Evolutionary conservation across 2,888 invertebrate genomes (phyloP).

Genomic region (Eurytoma californica): DNA sequence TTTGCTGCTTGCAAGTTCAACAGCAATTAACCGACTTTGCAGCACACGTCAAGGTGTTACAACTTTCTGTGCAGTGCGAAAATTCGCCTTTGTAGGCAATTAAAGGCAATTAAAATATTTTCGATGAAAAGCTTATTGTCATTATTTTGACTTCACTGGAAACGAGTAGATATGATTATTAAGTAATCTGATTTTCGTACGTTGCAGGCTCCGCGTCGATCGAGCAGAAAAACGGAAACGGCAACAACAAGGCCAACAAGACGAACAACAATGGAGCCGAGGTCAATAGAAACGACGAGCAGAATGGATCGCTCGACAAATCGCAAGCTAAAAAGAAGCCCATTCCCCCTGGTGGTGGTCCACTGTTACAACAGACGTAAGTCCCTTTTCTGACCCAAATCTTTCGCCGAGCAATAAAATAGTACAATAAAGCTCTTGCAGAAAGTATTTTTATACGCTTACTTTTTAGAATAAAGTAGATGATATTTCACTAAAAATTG

Average conservation of each 20-base stretch:
- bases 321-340: constrained; percentile 71
- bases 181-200: neutral
- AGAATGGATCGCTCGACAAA: constrained; percentile 69
- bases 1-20: neutral
- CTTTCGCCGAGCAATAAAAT: too few species aligned
- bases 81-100: too few species aligned
- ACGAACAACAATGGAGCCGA: constrained; percentile 72
- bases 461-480: too few species aligned
- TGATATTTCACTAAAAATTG: too few species aligned
- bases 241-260: constrained; percentile 68
- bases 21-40: neutral
- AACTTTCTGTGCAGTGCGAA: neutral
- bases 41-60: neutral
- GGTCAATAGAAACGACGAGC: constrained; percentile 72
- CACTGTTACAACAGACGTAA: constrained; percentile 78
- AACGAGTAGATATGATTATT: too few species aligned
- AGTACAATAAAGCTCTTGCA: too few species aligned
- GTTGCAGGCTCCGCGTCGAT: constrained; percentile 71
- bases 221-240: constrained; percentile 72
- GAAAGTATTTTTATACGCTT: too few species aligned
- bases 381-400: neutral
- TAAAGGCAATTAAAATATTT: too few species aligned
- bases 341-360: constrained; percentile 75
- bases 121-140: too few species aligned
- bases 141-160: too few species aligned